phyloP scores from a whole-genome alignment of 2,113 vertebrate species.

The Rhinopomastus cyanomelas region DNA sequence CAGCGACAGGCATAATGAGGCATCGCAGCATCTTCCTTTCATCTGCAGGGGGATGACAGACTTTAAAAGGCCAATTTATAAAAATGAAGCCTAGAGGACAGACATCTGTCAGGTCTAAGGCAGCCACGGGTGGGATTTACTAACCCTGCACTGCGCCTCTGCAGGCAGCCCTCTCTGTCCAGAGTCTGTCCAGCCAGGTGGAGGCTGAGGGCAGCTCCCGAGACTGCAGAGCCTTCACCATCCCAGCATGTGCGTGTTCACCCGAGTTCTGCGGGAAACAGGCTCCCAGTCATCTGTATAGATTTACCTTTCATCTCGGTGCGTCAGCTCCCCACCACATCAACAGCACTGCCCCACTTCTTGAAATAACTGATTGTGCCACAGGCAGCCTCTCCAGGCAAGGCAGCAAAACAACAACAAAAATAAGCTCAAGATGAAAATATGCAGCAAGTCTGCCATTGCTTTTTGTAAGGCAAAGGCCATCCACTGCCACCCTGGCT shows the following conservation, averaged over 20 bases:
- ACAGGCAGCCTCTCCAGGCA: slow-evolving; percentile 46
- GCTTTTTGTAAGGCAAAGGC: neutral
- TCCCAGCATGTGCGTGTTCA: neutral
- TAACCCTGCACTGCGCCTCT: neutral
- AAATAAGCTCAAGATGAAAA: slow-evolving; percentile 29
- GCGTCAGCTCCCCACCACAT: slow-evolving; percentile 14
- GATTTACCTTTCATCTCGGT: slow-evolving; percentile 40
- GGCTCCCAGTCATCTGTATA: neutral
- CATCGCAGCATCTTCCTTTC: slow-evolving; percentile 33
- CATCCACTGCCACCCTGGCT: neutral
- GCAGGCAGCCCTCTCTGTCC: neutral
- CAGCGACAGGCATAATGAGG: rapidly evolving
- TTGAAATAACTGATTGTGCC: slow-evolving; percentile 46
- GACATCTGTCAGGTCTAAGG: slow-evolving; percentile 45
- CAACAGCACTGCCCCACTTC: slow-evolving; percentile 54
- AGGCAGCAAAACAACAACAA: neutral
- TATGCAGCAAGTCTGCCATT: neutral
- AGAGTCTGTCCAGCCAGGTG: rapidly evolving
- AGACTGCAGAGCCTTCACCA: rapidly evolving
- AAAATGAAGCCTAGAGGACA: slow-evolving; percentile 31
- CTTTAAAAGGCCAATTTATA: slow-evolving; percentile 57
- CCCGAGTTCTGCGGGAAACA: neutral
- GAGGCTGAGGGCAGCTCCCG: neutral
- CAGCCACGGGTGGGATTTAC: neutral
- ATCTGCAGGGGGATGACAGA: slow-evolving; percentile 40